Conservation (phyloP, 2,888 invertebrate genomes). For the Drosophila cognata region DNA sequence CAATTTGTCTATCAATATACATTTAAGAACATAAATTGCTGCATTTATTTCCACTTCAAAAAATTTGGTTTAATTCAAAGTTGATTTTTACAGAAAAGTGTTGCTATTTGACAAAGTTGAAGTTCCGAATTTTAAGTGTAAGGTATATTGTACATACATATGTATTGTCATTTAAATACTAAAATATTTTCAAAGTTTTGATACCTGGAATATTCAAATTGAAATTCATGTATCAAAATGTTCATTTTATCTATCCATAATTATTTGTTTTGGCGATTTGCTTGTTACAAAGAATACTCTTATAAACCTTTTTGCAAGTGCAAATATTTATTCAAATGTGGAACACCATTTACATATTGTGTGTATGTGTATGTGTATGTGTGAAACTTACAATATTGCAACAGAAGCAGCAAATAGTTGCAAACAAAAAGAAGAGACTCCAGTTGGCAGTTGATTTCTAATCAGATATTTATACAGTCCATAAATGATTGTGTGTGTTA, state of each 20-base stretch:
- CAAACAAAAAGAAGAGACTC: background rate
- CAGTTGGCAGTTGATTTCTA: background rate
- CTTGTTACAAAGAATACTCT: background rate
- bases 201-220: background rate
- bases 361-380: too few species aligned
- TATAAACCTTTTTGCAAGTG: background rate
- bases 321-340: background rate
- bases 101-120: background rate
- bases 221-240: background rate
- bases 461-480: background rate
- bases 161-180: background rate
- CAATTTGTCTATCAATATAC: background rate
- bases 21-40: background rate
- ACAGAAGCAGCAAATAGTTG: too few species aligned
- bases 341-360: background rate
- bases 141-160: background rate
- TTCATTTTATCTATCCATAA: too few species aligned
- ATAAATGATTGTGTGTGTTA: background rate
- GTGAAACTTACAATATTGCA: background rate
- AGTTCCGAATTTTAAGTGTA: background rate
- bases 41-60: background rate
- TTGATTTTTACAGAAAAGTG: background rate
- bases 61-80: background rate
- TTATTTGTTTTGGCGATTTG: too few species aligned
- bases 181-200: background rate